Conservation (phyloP, 2,113 vertebrate genomes). For the Nyctereutes procyonoides region DNA sequence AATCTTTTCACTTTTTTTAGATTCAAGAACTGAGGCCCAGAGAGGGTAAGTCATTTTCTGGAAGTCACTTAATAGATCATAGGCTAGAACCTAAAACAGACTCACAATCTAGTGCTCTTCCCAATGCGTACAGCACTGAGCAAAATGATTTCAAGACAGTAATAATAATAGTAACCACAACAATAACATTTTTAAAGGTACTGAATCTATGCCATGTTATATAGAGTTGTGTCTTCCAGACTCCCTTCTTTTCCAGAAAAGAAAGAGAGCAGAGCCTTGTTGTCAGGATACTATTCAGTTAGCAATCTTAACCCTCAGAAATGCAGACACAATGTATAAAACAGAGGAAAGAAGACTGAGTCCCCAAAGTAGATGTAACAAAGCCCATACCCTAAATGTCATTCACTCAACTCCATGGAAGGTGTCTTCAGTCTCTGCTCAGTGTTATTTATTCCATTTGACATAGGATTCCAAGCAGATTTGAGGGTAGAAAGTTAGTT, state of each 20-base stretch:
- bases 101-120: neutral
- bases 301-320: neutral
- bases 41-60: slow-evolving; percentile 18
- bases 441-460: slow-evolving; percentile 69
- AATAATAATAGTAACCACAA: neutral
- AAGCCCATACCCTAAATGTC: neutral
- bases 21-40: neutral
- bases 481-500: slow-evolving; percentile 62
- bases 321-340: neutral
- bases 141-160: neutral
- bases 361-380: neutral
- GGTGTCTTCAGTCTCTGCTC: neutral
- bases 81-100: neutral
- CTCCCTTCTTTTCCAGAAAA: neutral
- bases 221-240: neutral
- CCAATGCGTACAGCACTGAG: too few relatives aligned
- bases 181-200: neutral
- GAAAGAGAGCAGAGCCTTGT: neutral
- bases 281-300: neutral
- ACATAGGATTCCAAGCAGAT: slow-evolving; percentile 77
- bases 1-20: neutral
- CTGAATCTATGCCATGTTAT: neutral
- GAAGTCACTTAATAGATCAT: neutral
- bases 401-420: neutral
- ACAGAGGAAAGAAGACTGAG: neutral